Evolutionary conservation across 2,888 invertebrate genomes (phyloP), one percentile per base, ranked within the genome.

Genomic region (Blastobasis lacticolella): DNA sequence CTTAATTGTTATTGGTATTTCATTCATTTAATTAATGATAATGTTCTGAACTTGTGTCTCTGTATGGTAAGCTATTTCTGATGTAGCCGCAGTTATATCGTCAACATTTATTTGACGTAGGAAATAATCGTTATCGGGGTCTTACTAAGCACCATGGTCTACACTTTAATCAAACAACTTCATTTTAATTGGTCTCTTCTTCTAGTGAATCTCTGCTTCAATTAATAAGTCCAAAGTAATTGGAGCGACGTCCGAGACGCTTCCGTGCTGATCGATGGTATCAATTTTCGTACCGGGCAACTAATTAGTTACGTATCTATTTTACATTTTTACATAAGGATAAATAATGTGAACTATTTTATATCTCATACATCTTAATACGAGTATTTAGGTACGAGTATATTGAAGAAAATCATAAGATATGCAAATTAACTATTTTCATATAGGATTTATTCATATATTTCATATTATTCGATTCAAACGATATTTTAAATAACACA

Each of bases 221-320:
- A 80, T 84, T 81, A 81, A 82, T 75, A 73, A 71, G 66, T 67
- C 62, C 61, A 63, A 69, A 69, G 70, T 76, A 75, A 82, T 77
- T 77, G 72, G 73, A 73, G 69, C 69, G 71, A 66, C 52, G 61
- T 63, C 57, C 60, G 64, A 69, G 59, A 54, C 64, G 63, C 68
- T 71, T 71, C 67, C 64, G 60, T 65, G 54, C 66, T 74, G 74
- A 75, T 74, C 61, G 67, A 73, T 69, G 62, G 66, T 69, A 76
- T 77, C 64, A 71, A 73, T 72, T 78, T 68, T 64, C 61, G 59
- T 62, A 64, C 63, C 61, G 63, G 62, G 57, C 62, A 54, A 61
- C 61, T 66, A 64, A 69, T 69, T 64, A 61, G 60, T 57, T 57
- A 59, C 62, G 60, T 60, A 53, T 51, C 50, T 51, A 10, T 55